Evolutionary conservation across 2,888 invertebrate genomes (phyloP), one percentile per base, ranked within the genome.

Genomic region (Drosophila niveifrons): DNA sequence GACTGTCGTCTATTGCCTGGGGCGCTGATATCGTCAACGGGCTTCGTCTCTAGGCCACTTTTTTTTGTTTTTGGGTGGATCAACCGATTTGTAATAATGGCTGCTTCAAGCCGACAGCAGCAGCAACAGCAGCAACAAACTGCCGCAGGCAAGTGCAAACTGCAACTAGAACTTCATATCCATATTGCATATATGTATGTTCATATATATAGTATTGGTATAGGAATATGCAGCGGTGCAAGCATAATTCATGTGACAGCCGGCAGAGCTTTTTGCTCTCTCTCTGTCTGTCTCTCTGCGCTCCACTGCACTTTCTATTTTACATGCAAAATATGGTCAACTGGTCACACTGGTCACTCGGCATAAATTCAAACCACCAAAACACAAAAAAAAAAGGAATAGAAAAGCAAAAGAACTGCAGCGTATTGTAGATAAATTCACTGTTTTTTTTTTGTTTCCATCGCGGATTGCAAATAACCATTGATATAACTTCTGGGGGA

Each of bases 191-290:
- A 41, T 6, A 11, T 11, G n/a, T n/a, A n/a, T n/a, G n/a, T n/a
- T n/a, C n/a, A n/a, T n/a, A n/a, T n/a, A 10, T 34, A 34, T 34
- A 28, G 8, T 31, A 31, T 31, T 31, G 31, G 6, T 36, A 39
- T 44, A 51, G 78, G 61, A 69, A 65, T 64, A 77, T 80, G 81
- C 75, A 78, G 75, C 62, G 63, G 28, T 58, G 48, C 82, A 55
- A 67, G 80, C 87, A 73, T 86, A 86, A 81, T 86, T 81, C 87
- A 86, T 81, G 70, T 80, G 80, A 86, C 78, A 80, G 78, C 75
- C 74, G 63, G 59, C 48, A 62, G 62, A 51, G 52, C 10, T 46
- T 29, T 55, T 47, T 64, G 58, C 13, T 36, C 28, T 13, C 15
- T 23, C 13, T 28, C 8, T 48, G n/a, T n/a, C n/a, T n/a, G n/a